phyloP scores from a whole-genome alignment of 2,888 invertebrate species.

The Penaeus monodon region DNA sequence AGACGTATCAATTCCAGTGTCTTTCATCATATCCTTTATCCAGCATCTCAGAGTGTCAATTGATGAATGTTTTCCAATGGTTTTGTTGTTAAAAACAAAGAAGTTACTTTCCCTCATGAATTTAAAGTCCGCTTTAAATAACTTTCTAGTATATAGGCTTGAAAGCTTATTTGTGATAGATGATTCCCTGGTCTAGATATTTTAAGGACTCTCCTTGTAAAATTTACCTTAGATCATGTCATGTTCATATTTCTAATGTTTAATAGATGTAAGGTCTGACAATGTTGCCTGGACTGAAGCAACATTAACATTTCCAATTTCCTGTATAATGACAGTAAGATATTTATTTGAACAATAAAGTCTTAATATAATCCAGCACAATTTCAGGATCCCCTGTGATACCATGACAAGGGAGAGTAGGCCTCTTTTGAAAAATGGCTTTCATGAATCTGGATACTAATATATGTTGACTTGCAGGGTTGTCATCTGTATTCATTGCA shows the following conservation, averaged over 20 bases:
- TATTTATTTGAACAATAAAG: neutral
- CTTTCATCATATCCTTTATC: constrained; percentile 15
- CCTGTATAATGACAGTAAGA: neutral
- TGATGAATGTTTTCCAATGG: too few species aligned
- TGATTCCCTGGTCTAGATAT: neutral
- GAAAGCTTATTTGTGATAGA: constrained; percentile 4
- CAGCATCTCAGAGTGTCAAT: too few species aligned
- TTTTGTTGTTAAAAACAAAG: too few species aligned
- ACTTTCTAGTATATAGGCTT: neutral
- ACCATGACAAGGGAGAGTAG: neutral
- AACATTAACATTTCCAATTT: constrained; percentile 5
- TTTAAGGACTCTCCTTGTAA: constrained; percentile 1
- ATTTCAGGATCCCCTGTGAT: neutral
- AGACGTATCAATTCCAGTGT: constrained; percentile 12
- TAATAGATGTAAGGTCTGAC: constrained; percentile 6
- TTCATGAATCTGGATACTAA: constrained; percentile 1
- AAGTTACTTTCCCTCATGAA: neutral
- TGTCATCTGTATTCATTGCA: neutral
- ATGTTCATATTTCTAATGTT: constrained; percentile 14
- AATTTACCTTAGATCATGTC: neutral
- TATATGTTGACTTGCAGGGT: neutral
- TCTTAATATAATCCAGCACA: neutral
- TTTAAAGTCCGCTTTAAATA: constrained; percentile 1
- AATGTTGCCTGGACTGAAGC: neutral
- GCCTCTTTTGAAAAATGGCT: constrained; percentile 6